Conservation (phyloP, 2,888 invertebrate genomes). For the Galeopsomyia nigrocyanea region DNA sequence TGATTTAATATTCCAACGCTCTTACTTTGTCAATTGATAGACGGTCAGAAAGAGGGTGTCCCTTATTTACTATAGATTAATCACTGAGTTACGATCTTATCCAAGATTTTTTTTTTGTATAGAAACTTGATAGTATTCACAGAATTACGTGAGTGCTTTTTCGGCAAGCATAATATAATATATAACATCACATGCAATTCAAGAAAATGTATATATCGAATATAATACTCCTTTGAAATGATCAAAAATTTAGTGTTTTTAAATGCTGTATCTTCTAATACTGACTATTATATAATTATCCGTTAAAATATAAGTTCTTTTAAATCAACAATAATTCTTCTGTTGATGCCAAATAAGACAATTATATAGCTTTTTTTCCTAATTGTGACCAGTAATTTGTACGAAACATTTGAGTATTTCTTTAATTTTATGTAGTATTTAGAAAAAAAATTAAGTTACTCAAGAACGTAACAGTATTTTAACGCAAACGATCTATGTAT, state of each 20-base stretch:
- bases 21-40: conserved; percentile 40
- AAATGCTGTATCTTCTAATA: background rate
- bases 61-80: conserved; percentile 18
- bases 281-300: too few species aligned
- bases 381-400: too few species aligned
- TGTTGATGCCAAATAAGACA: too few species aligned
- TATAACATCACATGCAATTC: background rate
- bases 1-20: conserved; percentile 39
- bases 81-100: conserved; percentile 12
- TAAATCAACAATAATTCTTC: too few species aligned
- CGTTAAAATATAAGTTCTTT: too few species aligned
- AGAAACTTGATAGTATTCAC: conserved; percentile 11
- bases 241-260: conserved; percentile 2
- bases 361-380: too few species aligned
- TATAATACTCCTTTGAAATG: conserved; percentile 10
- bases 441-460: too few species aligned
- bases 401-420: too few species aligned
- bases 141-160: conserved; percentile 16
- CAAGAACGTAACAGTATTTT: too few species aligned
- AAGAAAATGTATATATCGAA: background rate
- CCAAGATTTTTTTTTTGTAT: conserved; percentile 9
- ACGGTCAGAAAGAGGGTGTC: conserved; percentile 12
- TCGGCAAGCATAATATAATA: background rate
- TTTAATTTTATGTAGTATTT: too few species aligned
- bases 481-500: too few species aligned